Evolutionary conservation across 2,888 invertebrate species (phyloP).

Genomic region (Slavum lentiscoides): DNA sequence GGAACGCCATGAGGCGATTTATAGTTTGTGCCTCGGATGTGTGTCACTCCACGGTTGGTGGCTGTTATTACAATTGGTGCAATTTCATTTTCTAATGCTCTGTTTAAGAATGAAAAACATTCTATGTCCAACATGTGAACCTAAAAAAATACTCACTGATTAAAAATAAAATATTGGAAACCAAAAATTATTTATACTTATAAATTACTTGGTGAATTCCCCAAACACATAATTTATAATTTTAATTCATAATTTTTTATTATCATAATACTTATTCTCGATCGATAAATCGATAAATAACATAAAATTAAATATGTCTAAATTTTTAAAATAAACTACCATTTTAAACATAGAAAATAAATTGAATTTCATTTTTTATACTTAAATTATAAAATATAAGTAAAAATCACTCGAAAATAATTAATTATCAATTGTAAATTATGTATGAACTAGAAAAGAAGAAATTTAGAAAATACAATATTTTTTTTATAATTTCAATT

Average conservation of each 20-base stretch:
- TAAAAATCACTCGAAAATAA: not conserved
- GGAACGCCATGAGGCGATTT: constrained; percentile 97
- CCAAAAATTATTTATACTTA: not conserved
- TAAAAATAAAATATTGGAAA: not conserved
- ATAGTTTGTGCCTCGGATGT: constrained; percentile 92
- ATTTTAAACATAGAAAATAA: no score
- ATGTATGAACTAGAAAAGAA: no score
- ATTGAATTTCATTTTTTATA: no score
- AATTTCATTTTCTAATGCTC: constrained; percentile 95
- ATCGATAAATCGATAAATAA: not conserved
- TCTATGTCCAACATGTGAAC: constrained; percentile 99
- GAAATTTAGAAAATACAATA: no score
- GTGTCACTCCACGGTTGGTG: constrained; percentile 92
- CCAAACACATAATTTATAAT: no score
- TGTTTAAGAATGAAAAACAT: constrained; percentile 96
- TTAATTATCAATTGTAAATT: not conserved
- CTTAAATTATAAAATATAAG: no score
- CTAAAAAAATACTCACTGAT: constrained; percentile 58
- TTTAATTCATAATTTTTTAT: no score
- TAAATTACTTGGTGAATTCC: not conserved
- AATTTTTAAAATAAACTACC: no score
- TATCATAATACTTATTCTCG: no score
- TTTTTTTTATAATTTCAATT: constrained; percentile 25
- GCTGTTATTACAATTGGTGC: constrained; percentile 99
- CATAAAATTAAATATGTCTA: no score